Base-by-base conservation (phyloP, 1,140 invertebrate genomes). In the Anoplophora glabripennis region DNA sequence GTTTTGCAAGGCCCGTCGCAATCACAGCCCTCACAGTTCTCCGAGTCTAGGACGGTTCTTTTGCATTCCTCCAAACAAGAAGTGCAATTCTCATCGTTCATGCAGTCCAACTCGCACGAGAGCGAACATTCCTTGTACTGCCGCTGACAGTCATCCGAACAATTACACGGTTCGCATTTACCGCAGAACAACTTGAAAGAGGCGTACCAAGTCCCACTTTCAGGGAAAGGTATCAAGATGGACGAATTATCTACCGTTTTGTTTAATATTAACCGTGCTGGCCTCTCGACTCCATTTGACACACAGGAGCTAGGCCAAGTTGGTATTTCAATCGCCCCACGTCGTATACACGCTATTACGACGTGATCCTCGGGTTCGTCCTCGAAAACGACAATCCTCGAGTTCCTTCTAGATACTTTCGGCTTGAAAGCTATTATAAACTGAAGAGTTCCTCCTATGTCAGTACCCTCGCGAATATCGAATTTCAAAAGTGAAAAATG, bases 161-260 rank as follows among this genome's bases (percentile, higher is more conserved):
- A 81, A 0, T 9, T 61, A 66, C 76, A 81, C 64, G 10, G 67
- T 41, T 70, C 72, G 33, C 77, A 75, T 3, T 76, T 73, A 40
- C 81, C 78, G 53, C 83, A 84, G 67, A 87, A 89, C 15, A 87
- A 66, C 11, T 79, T 80, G 40, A 88, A 74, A 3, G 83, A 86
- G 7, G 90, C 67, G 73, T 87, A 90, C 89, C 89, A 93, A 11
- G 75, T 73, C 0, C 89, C 90, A 11, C 85, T 82, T 68, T 92
- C 89, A 0, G 90, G 90, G 72, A 84, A 93, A 1, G 90, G 90
- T 10, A 92, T 84, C 59, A 88, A 80, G 7, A 88, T 68, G 5
- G 71, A 64, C 12, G 62, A 61, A 52, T 74, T 74, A n/a, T 57
- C 57, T 4, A 53, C 33, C 4, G 80, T 83, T 46, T 73, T 81